Evolutionary conservation across 2,888 invertebrate species (phyloP).

Genomic region (Sarcophaga caerulescens): DNA sequence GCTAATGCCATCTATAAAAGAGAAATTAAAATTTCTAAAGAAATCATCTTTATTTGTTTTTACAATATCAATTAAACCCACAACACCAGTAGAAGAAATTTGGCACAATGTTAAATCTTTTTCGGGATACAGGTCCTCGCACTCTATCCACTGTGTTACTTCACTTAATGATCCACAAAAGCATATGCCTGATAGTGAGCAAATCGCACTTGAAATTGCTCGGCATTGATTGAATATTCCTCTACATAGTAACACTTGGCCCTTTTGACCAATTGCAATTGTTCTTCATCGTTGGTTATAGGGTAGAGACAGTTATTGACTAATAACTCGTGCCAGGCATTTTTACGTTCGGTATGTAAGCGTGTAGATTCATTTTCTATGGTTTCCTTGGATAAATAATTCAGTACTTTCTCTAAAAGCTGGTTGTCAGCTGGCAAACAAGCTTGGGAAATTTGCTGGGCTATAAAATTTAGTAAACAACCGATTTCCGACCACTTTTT

Average conservation of each 20-base stretch:
- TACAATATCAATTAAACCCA: too few relatives aligned
- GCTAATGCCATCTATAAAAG: too few relatives aligned
- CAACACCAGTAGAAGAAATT: too few relatives aligned
- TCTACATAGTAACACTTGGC: conserved; percentile 88
- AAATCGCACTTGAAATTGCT: too few relatives aligned
- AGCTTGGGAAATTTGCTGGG: conserved; percentile 84
- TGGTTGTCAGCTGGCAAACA: conserved; percentile 80
- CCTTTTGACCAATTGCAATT: conserved; percentile 84
- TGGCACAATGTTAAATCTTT: too few relatives aligned
- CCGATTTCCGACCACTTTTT: conserved; percentile 82
- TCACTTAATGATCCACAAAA: too few relatives aligned
- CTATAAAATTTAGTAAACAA: conserved; percentile 85
- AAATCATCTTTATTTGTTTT: too few relatives aligned
- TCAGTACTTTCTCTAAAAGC: conserved; percentile 84
- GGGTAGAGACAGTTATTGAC: conserved; percentile 84
- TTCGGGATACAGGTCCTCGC: too few relatives aligned
- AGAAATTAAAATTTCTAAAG: too few relatives aligned
- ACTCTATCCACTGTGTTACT: too few relatives aligned
- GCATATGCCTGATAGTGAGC: too few relatives aligned
- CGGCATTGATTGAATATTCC: too few relatives aligned
- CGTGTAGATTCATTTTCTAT: conserved; percentile 79
- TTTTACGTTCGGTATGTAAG: conserved; percentile 87
- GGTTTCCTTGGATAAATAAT: conserved; percentile 83
- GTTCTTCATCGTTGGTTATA: conserved; percentile 83
- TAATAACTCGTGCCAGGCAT: conserved; percentile 87